Base-by-base conservation (phyloP, 2,113 vertebrate species). In the Alaudala cheleensis region DNA sequence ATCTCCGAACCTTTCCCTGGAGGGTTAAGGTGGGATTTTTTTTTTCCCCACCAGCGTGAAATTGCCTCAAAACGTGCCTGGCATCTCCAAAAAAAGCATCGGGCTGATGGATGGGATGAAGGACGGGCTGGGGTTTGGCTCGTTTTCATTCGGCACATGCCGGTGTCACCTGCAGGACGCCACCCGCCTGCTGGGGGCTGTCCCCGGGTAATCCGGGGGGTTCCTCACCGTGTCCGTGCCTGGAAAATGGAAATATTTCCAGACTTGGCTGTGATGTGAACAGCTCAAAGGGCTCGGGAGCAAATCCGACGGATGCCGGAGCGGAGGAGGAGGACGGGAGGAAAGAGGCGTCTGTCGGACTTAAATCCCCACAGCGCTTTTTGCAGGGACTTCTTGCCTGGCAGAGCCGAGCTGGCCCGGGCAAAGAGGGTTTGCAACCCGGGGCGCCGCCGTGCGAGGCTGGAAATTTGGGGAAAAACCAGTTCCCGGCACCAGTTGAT, bases 161-260 rank as follows among this genome's bases (percentile, higher is more conserved):
- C 2, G 2, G 56, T 9, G 60, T 76, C 82, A 60, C 74, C 70
- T 3, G 3, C 20, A 21, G 66, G 80, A 39, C 1, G 4, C 22
- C 74, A 20, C 74, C 56, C 1, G 20, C 69, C 18, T 23, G 71
- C 20, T 4, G 5, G 26, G 24, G 26, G 24, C 15, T 20, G n/a
- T 29, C 69, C 62, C 12, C 5, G 39, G 66, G 57, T 88, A 47
- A 96, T 92, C 91, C 33, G 8, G 78, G 86, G 80, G 10, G 39
- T 70, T 57, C 91, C 95, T 44, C 84, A 22, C 64, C 49, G 24
- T 92, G 92, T n/a, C 96, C 82, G n/a, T 86, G 96, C 96, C 95
- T 84, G 96, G 76, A 25, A 66, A 29, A 53, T 17, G 71, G 61
- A 92, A 96, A 91, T 47, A 33, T 95, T 93, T 64, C 94, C 65